Base-by-base conservation (phyloP, 2,113 vertebrate species). In the Actinemys pallida region DNA sequence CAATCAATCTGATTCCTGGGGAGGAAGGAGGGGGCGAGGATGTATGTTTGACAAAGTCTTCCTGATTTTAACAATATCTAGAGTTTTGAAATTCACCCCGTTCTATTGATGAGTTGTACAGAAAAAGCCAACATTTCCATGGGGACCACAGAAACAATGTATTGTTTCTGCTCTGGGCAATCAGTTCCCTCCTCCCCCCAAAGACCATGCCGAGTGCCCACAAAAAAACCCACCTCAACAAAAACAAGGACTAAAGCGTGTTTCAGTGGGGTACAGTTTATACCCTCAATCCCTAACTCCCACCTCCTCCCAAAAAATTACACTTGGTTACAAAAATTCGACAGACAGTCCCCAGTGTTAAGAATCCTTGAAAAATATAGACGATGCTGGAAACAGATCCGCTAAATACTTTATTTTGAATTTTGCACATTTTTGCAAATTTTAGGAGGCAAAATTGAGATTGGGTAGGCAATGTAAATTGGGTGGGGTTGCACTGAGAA, bases 331-430 rank as follows among this genome's bases (percentile, higher is more conserved):
- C 87, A 89, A 72, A 79, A 86, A 91, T 17, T 78, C 78, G 20
- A 16, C 59, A 52, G 49, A 81, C 62, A 62, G 81, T 8, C 16
- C 8, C 0, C 2, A 54, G 25, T 0, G 0, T 47, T 16, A 42
- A 6, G 39, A 31, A 69, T 50, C 75, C 16, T 2, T 11, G 62
- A 14, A 24, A 19, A 54, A 53, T 47, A 5, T 6, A 82, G 45
- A 11, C 56, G 5, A 35, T 0, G 24, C 8, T 45, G 50, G 78
- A 83, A 92, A 93, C 29, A 86, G 86, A 94, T 16, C 19, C 10
- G 10, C 56, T 62, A 20, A 20, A 19, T 39, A 72, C 9, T n/a
- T 39, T 39, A 52, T 42, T 53, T n/a, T 16, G 2, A 14, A 88
- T 45, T 49, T 27, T 42, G 65, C 52, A 39, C 14, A 52, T 19